These are phyloP conservation scores for Daphoenositta chrysoptera DNA, from an alignment of 2,113 vertebrate genomes.

Conservation along the genomic window DNA sequence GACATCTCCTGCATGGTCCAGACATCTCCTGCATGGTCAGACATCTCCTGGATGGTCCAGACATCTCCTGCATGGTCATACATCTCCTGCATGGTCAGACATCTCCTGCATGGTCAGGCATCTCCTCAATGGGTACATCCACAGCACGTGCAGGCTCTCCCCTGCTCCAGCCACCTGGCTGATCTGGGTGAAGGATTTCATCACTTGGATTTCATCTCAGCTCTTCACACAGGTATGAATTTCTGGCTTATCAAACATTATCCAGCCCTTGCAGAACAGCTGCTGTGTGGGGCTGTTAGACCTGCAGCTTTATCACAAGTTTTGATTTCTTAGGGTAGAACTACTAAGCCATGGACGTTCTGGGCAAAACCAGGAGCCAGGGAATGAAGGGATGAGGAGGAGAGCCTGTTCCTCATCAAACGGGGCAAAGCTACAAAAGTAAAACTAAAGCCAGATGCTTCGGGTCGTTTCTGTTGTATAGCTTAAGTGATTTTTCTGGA, in stretches of 20 bases:
- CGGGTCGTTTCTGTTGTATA: not conserved
- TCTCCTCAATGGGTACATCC: not conserved
- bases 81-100: too few species aligned
- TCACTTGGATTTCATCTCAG: not conserved
- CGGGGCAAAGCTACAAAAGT: not conserved
- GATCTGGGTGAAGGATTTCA: not conserved
- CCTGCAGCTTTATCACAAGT: not conserved
- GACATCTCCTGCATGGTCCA: too few species aligned
- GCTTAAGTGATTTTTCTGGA: constrained; percentile 62
- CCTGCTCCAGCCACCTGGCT: not conserved
- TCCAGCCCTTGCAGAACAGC: not conserved
- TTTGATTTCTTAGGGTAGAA: not conserved
- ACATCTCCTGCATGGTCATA: too few species aligned
- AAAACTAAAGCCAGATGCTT: constrained; percentile 37
- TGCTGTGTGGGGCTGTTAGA: not conserved
- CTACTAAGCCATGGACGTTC: not conserved
- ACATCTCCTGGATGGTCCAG: too few species aligned
- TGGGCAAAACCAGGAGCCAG: not conserved
- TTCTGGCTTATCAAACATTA: not conserved
- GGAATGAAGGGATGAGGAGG: not conserved
- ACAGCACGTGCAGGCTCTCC: not conserved
- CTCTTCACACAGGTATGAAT: not conserved
- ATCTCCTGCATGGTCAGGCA: too few species aligned
- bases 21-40: too few species aligned
- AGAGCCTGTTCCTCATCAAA: not conserved